Base-by-base conservation (phyloP, 2,113 vertebrate species). In the Leucosticte australis region DNA sequence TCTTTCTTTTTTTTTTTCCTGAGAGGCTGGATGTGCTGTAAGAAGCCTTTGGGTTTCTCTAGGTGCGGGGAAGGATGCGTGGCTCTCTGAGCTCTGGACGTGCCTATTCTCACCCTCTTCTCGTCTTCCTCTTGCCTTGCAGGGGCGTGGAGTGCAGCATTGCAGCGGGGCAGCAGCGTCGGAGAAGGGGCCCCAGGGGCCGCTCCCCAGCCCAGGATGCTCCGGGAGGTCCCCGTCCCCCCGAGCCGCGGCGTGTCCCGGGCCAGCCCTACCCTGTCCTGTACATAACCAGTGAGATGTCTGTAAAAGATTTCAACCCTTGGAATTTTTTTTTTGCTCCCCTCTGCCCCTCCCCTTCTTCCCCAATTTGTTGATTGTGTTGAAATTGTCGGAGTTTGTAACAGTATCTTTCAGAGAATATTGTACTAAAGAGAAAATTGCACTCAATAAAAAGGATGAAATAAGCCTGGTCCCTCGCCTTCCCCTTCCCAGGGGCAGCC, bases 361-460 rank as follows among this genome's bases (percentile, higher is more conserved):
- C 91, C 95, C 97, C 92, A 67, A 83, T 98, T 97, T 97, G 97
- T 97, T 97, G 95, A 96, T 95, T 97, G 97, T 98, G 97, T 98
- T 98, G 96, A 97, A 98, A 97, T 97, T 97, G 97, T 98, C 97
- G 80, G 95, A 95, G 97, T 98, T 98, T 98, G 96, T 98, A 98
- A 98, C 95, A 96, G 98, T 98, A 97, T 97, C 80, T 96, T 98
- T 98, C 96, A 94, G 97, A 98, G 95, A 97, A 97, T 97, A 97
- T 97, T 97, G 97, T 97, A 97, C 97, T 98, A 97, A 97, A 98
- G 97, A 96, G 96, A 96, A 97, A 98, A 98, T 98, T 98, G 98
- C 97, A 97, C 97, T 98, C 98, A 98, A 98, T 98, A 98, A 98
- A 98, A 98, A 97, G 18, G 68, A 98, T 69, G 76, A 97, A 97